Conservation (phyloP, 2,113 vertebrate species). For the Bucco capensis region DNA sequence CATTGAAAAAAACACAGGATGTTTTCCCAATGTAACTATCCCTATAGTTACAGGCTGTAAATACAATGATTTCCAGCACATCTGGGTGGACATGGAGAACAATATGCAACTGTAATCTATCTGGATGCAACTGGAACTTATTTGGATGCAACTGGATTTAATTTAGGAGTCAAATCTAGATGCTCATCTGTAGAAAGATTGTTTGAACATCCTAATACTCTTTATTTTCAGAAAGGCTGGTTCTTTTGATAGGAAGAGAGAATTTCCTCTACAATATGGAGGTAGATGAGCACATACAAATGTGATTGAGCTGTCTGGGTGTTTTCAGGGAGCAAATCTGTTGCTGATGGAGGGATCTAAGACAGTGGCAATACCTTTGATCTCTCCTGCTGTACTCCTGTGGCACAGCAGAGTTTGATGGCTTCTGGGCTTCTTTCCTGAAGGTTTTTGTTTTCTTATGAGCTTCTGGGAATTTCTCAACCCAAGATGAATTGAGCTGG, state of each 20-base stretch:
- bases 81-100: background rate
- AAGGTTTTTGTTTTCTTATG: background rate
- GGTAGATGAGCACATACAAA: background rate
- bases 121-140: background rate
- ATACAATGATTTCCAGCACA: conserved; percentile 29
- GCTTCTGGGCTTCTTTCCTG: background rate
- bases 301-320: background rate
- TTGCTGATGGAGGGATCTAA: background rate
- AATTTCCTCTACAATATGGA: background rate
- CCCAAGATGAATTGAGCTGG: background rate
- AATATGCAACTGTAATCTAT: background rate
- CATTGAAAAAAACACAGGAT: background rate
- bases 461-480: background rate
- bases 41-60: background rate
- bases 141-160: background rate
- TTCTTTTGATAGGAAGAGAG: background rate
- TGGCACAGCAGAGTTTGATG: background rate
- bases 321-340: background rate
- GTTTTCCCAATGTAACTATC: background rate
- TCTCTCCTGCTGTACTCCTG: background rate
- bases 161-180: background rate
- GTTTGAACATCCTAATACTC: background rate
- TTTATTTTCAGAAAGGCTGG: background rate
- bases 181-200: background rate
- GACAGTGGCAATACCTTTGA: background rate